Conservation (phyloP, 2,888 invertebrate species). For the Nomada ferruginata region DNA sequence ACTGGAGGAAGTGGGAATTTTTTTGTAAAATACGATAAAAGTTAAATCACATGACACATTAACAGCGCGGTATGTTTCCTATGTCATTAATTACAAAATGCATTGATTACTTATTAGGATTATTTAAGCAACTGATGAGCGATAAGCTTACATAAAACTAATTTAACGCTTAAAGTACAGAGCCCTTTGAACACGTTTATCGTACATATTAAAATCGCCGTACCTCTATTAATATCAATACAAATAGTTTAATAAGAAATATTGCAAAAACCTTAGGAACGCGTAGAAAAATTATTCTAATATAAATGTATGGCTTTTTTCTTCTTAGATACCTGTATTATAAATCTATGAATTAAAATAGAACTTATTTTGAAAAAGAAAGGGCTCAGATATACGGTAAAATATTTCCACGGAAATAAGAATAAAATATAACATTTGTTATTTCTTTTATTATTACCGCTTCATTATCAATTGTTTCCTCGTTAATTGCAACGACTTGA, state of each 20-base stretch:
- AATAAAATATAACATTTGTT: slow-evolving; percentile 23
- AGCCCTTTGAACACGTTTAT: slow-evolving; percentile 53
- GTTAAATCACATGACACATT: slow-evolving; percentile 17
- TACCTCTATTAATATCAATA: slow-evolving; percentile 31
- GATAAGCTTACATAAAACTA: slow-evolving; percentile 31
- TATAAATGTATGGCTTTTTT: slow-evolving; percentile 48
- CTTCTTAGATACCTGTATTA: slow-evolving; percentile 20
- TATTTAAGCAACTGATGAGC: slow-evolving; percentile 37
- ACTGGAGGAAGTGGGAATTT: slow-evolving; percentile 20
- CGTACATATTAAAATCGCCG: slow-evolving; percentile 34
- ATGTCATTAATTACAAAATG: slow-evolving; percentile 44
- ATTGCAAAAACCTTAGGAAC: slow-evolving; percentile 55
- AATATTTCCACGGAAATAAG: slow-evolving; percentile 27
- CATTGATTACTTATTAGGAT: slow-evolving; percentile 40
- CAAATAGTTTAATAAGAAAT: slow-evolving; percentile 49
- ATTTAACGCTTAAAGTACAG: slow-evolving; percentile 48
- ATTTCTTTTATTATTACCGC: slow-evolving; percentile 32
- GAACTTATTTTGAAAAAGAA: slow-evolving; percentile 14
- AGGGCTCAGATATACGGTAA: slow-evolving; percentile 25
- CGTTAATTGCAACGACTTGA: slow-evolving; percentile 15
- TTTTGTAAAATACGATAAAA: slow-evolving; percentile 21
- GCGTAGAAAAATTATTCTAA: slow-evolving; percentile 54
- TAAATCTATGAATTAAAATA: slow-evolving; percentile 24
- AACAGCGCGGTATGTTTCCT: slow-evolving; percentile 23
- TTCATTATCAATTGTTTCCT: slow-evolving; percentile 35